Evolutionary conservation across 92 coral and sea anemone genomes (phyloP), one percentile per base, ranked within the genome.

Genomic region (Diadumene lineata): DNA sequence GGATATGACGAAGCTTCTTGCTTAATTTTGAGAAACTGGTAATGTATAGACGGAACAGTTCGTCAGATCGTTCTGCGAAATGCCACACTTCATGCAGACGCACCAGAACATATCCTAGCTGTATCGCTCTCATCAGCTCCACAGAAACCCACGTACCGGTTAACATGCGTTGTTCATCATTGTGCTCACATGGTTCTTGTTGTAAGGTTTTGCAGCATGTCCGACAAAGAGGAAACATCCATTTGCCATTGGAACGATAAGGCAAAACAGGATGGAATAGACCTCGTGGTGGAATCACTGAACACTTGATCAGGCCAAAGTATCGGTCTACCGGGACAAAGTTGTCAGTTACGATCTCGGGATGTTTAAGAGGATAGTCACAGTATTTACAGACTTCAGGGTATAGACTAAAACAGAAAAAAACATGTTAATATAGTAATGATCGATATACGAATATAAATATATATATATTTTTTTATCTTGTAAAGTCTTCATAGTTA

Each of bases 191-290:
- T 0, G 64, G 69, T 21, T 64, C 34, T 70, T 75, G 74, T 30
- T 81, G 82, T 16, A 66, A 31, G 21, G 43, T 62, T 19, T 80
- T 78, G 16, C 85, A 84, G 50, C 89, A 84, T 0, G 85, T 75
- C 2, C 75, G 61, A 72, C 81, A 81, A 22, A 68, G 46, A 0
- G 86, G 73, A 18, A 81, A 74, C 86, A 79, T 85, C 19, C 64
- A 22, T 55, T 84, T 84, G 21, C 69, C 80, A n/a, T n/a, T n/a
- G n/a, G n/a, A n/a, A n/a, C n/a, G n/a, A n/a, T n/a, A n/a, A n/a
- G n/a, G n/a, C n/a, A n/a, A 31, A 31, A 27, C 72, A 81, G 89
- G 1, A 84, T 32, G 50, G 68, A 9, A 33, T 2, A 13, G 69
- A 64, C 61, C 16, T 9, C 23, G 11, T 9, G 61, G 61, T n/a